Evolutionary conservation across 2,888 invertebrate genomes (phyloP).

Genomic region (Eueremaeus valkanovi): DNA sequence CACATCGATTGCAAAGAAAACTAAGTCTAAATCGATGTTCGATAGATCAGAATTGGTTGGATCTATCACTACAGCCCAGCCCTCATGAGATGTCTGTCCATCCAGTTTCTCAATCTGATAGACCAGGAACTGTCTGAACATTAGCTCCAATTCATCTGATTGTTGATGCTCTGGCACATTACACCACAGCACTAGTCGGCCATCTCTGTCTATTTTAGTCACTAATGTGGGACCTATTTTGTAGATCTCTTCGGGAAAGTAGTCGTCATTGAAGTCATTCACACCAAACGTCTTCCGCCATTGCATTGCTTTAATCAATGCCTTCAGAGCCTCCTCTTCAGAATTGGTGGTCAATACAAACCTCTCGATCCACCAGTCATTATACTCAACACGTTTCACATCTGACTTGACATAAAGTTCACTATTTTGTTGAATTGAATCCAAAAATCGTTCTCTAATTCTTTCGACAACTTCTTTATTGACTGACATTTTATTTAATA

Average conservation of each 20-base stretch:
- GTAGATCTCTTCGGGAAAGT: slow-evolving; percentile 42
- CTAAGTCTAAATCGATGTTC: slow-evolving; percentile 73
- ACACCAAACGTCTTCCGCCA: slow-evolving; percentile 39
- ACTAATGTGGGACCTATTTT: background rate
- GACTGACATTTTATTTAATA: slow-evolving; percentile 1
- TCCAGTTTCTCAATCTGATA: slow-evolving; percentile 33
- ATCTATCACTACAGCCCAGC: slow-evolving; percentile 37
- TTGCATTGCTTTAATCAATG: slow-evolving; percentile 29
- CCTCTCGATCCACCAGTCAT: slow-evolving; percentile 38
- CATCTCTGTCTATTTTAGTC: slow-evolving; percentile 1
- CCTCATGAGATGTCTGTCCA: slow-evolving; percentile 28
- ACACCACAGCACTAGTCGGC: background rate
- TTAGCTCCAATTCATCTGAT: slow-evolving; percentile 9
- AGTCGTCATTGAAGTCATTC: slow-evolving; percentile 10
- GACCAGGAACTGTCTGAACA: slow-evolving; percentile 33
- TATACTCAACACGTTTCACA: slow-evolving; percentile 21
- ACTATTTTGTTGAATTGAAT: background rate
- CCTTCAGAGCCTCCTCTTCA: slow-evolving; percentile 23
- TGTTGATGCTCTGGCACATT: slow-evolving; percentile 5
- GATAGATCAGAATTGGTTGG: slow-evolving; percentile 18
- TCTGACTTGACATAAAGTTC: slow-evolving; percentile 31
- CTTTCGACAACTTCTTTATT: slow-evolving; percentile 29
- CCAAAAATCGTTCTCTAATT: slow-evolving; percentile 9
- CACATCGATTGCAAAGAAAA: slow-evolving; percentile 75
- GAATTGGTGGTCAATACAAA: slow-evolving; percentile 33